Percentiles rank a stretch among this genome's conserved stretches.
phyloP scores from a whole-genome alignment of 2,113 vertebrate species.

The Erythrocebus patas region DNA sequence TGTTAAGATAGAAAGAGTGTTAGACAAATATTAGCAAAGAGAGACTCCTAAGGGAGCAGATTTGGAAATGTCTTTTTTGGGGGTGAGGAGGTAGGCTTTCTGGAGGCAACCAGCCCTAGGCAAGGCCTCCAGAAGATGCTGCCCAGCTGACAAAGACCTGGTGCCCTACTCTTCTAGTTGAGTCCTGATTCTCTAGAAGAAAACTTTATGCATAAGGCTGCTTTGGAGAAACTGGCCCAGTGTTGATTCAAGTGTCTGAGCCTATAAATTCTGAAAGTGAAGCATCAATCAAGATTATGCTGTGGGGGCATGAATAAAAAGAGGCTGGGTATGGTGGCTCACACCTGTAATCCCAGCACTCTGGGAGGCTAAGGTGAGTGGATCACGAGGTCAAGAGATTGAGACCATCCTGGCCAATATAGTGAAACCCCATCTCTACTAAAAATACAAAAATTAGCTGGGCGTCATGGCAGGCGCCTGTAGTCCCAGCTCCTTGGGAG shows the following conservation, averaged over 20 bases:
- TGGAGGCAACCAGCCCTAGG: not conserved
- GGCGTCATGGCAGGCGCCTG: no score
- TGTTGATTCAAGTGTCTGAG: not conserved
- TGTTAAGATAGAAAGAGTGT: not conserved
- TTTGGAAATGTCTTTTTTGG: not conserved
- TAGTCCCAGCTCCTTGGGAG: no score
- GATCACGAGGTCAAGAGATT: no score
- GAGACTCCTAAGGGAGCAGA: not conserved
- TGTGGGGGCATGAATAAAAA: not conserved
- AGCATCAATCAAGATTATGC: not conserved
- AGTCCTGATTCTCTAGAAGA: conserved; percentile 32
- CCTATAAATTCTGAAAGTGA: conserved; percentile 30
- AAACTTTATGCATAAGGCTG: conserved; percentile 17
- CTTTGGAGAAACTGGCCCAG: conserved; percentile 23
- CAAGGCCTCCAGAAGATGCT: not conserved
- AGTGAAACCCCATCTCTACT: no score
- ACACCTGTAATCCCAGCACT: no score
- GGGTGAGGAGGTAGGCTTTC: not conserved
- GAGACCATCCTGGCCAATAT: no score
- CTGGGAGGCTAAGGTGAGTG: no score
- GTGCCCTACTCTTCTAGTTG: not conserved
- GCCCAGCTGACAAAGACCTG: not conserved
- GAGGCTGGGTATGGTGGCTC: no score
- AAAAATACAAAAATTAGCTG: no score
- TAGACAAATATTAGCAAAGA: not conserved